Base-by-base conservation (phyloP, 2,888 invertebrate species). In the Xylota segnis region DNA sequence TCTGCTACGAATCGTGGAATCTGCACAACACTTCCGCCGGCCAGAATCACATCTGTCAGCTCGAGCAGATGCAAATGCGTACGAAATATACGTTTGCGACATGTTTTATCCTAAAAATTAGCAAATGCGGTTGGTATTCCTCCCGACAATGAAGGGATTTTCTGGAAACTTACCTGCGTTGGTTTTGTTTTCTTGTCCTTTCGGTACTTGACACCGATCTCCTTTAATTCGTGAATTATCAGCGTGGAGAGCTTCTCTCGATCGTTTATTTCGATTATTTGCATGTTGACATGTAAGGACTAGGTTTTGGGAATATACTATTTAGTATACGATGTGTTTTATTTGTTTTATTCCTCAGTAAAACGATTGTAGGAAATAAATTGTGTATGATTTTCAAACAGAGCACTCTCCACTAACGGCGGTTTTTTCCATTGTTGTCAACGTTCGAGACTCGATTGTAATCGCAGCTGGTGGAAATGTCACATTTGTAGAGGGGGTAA, bases 1-100 rank as follows among this genome's bases (percentile, higher is more conserved):
- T 96, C 95, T 88, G 95, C 94, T 0, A 97, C 94, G 89, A 96
- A 94, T 88, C 94, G 93, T 5, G 97, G 97, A 40, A 97, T 94
- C 90, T 95, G 94, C 43, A 96, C 93, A 84, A 95, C 94, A 89
- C 94, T 94, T 27, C 96, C 96, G 90, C 95, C 95, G 88, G 94
- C 94, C 87, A 95, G 93, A 83, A 95, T 93, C 4, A 94, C 94
- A 58, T 93, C 93, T 77, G 94, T 93, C 71, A 93, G 89, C 50
- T 94, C 93, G 45, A 95, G 91, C 68, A 92, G 90, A 52, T 92
- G 92, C 40, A 95, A 89, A n/a, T 93, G 92, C 18, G 92, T 93
- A 87, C 93, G 93, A 88, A 95, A 95, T 2, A 94, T 91, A 87
- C 92, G 93, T 81, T 92, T 89, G 18, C 87, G 83, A 18, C 82